These are phyloP conservation scores for Sarcoramphus papa DNA, from an alignment of 2,797 vertebrate species.

Conservation along the genomic window DNA sequence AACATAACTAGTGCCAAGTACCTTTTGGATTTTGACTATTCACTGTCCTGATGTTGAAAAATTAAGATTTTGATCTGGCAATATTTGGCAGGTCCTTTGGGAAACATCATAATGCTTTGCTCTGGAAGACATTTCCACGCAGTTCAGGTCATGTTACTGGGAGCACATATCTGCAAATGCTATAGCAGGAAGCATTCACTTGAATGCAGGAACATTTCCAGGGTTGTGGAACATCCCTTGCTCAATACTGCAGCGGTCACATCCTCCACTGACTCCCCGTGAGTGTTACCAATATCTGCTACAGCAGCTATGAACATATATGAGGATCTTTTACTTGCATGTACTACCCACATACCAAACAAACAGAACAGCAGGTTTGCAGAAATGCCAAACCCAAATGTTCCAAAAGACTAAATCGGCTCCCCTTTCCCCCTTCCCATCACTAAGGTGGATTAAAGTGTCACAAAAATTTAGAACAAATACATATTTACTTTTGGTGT, in stretches of 20 bases:
- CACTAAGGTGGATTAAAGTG: not conserved
- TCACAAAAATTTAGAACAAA: not conserved
- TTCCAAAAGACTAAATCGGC: not conserved
- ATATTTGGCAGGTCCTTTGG: not conserved
- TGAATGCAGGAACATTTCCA: not conserved
- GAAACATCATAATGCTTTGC: not conserved
- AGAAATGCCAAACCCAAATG: not conserved
- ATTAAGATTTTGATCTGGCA: not conserved
- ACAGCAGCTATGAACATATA: not conserved
- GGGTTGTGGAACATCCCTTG: not conserved
- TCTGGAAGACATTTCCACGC: not conserved
- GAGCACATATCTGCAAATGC: not conserved
- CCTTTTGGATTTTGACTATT: not conserved
- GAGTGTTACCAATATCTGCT: not conserved
- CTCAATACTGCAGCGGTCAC: not conserved
- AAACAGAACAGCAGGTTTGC: not conserved
- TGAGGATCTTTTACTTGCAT: not conserved
- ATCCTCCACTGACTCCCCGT: not conserved
- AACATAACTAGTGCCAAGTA: not conserved
- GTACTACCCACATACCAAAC: not conserved
- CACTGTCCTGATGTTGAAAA: not conserved
- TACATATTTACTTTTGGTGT: not conserved
- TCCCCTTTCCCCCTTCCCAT: not conserved
- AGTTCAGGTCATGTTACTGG: not conserved
- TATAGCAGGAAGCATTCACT: not conserved